Base-by-base conservation (phyloP, 2,113 vertebrate species). In the Mesoclemmys tuberculata region DNA sequence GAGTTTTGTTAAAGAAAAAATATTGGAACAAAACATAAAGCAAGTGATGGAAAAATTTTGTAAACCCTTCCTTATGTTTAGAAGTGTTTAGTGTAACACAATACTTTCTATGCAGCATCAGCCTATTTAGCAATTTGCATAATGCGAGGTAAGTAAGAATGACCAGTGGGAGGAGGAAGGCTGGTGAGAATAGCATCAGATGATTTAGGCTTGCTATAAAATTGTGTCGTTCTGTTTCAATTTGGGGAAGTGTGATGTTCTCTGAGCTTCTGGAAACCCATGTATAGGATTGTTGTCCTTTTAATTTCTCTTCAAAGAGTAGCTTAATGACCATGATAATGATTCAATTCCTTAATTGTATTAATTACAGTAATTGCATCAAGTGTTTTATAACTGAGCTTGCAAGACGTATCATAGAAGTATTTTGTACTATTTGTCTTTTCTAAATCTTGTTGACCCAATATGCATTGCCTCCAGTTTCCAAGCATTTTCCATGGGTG, bases 81-180 rank as follows among this genome's bases (percentile, higher is more conserved):
- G 90, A 82, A 87, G 71, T 74, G 61, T 89, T 84, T 46, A 90
- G 55, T 79, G 82, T 41, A 92, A 54, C 56, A 71, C 79, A 89
- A 12, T 74, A 51, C 52, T 85, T 95, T 56, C 46, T 58, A 80
- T 27, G 91, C 88, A 93, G 82, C 55, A 46, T 75, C 64, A 13
- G 61, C 6, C 27, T 91, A 83, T 93, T 88, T 58, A 61, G n/a
- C 55, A 48, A 13, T 80, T 58, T 74, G 56, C 49, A 71, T 78
- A 77, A 87, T 80, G 56, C 78, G 80, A 54, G 77, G n/a, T 52
- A 90, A 91, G n/a, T 52, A 90, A 91, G 83, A 85, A 89, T 93
- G 46, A 55, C 26, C 52, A 89, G 80, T 93, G 58, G 95, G 93
- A 92, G 84, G 52, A 82, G 11, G 31, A 41, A 84, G 51, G 83